A percentile compares a stretch with the other conserved stretches of the same genome.
Conservation (phyloP, 2,888 invertebrate species). For the Drosophila flavopinicola region DNA sequence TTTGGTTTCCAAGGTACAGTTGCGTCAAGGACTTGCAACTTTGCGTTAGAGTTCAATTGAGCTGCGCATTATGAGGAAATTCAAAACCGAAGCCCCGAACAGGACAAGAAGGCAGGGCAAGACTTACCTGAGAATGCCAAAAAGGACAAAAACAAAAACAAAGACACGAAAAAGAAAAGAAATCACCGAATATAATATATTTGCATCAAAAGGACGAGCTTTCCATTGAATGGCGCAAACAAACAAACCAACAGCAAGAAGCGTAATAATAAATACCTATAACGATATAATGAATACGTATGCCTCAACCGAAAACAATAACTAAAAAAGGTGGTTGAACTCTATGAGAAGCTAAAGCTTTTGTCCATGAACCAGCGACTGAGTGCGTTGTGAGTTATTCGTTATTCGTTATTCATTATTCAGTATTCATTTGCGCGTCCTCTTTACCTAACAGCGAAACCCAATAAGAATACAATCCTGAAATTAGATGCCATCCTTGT, state of each 20-base stretch:
- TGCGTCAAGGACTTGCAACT: constrained; percentile 7
- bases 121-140: constrained; percentile 39
- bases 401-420: too few species aligned
- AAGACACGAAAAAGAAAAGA: constrained; percentile 26
- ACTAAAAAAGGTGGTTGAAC: constrained; percentile 65
- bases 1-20: constrained; percentile 26
- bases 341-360: constrained; percentile 47
- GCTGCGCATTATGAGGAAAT: constrained; percentile 58
- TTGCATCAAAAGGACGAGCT: constrained; percentile 67
- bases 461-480: constrained; percentile 37
- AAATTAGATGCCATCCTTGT: constrained; percentile 32
- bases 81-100: constrained; percentile 52
- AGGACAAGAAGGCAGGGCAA: constrained; percentile 1
- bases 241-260: constrained; percentile 35
- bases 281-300: constrained; percentile 21
- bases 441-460: constrained; percentile 23
- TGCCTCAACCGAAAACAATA: constrained; percentile 13
- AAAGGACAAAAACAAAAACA: constrained; percentile 38
- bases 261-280: constrained; percentile 37
- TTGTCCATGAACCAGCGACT: constrained; percentile 44
- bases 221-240: constrained; percentile 37
- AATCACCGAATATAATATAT: constrained; percentile 29
- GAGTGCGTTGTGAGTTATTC: constrained; percentile 25
- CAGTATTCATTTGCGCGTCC: constrained; percentile 44
- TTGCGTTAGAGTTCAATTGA: constrained; percentile 38